Percentiles rank a stretch among this genome's conserved stretches.
phyloP scores from a whole-genome alignment of 2,113 vertebrate species.

The Condylura cristata region DNA sequence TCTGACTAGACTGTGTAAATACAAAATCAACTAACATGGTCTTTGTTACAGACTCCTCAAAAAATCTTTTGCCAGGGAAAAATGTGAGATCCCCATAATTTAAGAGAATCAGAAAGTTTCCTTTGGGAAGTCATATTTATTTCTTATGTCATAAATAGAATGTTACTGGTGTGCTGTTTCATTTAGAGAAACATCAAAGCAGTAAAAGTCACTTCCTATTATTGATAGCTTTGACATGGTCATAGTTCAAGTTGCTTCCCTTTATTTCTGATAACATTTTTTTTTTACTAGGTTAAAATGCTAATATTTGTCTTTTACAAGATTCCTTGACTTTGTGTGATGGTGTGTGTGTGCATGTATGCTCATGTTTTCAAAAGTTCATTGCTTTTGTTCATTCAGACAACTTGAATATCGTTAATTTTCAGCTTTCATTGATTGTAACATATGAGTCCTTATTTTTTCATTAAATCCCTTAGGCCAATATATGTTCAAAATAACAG shows the following conservation, averaged over 20 bases:
- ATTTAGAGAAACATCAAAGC: background rate
- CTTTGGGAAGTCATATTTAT: constrained; percentile 25
- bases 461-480: background rate
- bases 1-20: background rate
- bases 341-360: background rate
- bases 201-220: constrained; percentile 37
- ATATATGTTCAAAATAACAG: background rate
- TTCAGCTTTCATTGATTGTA: background rate
- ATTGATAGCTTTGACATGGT: background rate
- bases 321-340: background rate
- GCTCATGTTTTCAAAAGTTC: background rate
- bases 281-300: background rate
- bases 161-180: background rate
- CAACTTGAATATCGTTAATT: background rate
- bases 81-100: background rate
- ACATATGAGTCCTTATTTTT: background rate
- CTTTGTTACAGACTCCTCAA: background rate
- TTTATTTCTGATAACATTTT: background rate
- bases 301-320: background rate
- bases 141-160: background rate
- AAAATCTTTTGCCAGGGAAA: background rate
- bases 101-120: background rate
- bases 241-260: background rate
- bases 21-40: background rate
- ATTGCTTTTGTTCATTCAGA: background rate